These are phyloP conservation scores for Trigoniulus corallinus DNA, from an alignment of 1,140 invertebrate species.

Conservation along the genomic window DNA sequence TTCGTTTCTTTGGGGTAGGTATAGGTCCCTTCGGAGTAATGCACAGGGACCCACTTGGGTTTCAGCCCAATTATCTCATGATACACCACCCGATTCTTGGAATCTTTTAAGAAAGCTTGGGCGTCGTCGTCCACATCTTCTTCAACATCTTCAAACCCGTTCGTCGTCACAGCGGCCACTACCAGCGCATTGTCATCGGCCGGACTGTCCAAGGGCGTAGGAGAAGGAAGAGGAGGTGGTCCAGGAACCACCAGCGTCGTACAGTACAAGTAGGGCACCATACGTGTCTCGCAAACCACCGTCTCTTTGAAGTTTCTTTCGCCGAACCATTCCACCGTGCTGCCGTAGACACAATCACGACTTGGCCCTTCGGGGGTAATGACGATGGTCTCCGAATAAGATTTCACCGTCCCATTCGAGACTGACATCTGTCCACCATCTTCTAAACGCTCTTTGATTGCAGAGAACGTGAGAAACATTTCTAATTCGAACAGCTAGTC, in stretches of 20 bases:
- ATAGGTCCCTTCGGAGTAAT: not conserved
- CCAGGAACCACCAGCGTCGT: not conserved
- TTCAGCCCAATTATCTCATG: not conserved
- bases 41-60: not conserved
- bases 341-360: not conserved
- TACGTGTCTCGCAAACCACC: not conserved
- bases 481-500: too few relatives aligned
- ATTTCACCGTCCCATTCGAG: too few relatives aligned
- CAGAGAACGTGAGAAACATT: too few relatives aligned
- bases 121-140: not conserved
- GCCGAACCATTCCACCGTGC: not conserved
- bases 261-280: not conserved
- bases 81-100: not conserved
- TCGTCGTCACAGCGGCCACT: not conserved
- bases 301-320: not conserved
- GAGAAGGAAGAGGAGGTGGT: too few relatives aligned
- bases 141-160: not conserved
- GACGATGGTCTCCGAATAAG: too few relatives aligned
- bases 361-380: too few relatives aligned
- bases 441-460: too few relatives aligned
- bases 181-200: not conserved
- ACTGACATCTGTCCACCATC: too few relatives aligned
- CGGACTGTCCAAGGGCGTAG: too few relatives aligned
- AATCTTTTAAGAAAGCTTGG: not conserved
- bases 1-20: not conserved